Evolutionary conservation across 64 coral and sea anemone species (phyloP), one percentile per base, ranked within the genome.

Genomic region (Stichodactyla helianthus): DNA sequence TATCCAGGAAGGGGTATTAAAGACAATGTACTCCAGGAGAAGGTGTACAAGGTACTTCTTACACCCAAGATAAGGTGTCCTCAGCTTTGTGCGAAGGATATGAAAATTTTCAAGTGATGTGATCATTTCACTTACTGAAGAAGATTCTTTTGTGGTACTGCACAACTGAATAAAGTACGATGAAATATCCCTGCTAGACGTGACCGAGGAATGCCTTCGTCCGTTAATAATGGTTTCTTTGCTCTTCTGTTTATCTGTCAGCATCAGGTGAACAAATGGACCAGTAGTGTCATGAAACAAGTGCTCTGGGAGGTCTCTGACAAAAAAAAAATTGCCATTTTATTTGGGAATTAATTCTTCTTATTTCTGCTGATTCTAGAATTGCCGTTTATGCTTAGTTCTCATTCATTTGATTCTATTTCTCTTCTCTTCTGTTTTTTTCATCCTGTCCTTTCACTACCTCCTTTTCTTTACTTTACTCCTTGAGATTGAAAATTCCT

Each of bases 221-320:
- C 4, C 17, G 25, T 31, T 74, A 4, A 11, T 23, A 27, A 10
- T 26, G 2, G 26, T 13, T 50, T 52, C 52, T 54, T 17, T 81
- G n/a, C 83, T 50, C n/a, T 60, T 84, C 31, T 60, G 54, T 63
- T 84, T 84, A 7, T 84, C 83, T 26, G 52, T 60, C 2, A 84
- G 83, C 44, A 31, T 84, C 18, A 84, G 50, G 56, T 54, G 83
- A 25, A 84, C 56, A 20, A 84, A 84, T 50, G 83, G 83, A 60
- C 83, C 83, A 28, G 54, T 14, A 10, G 55, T 35, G 50, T 84
- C 83, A 20, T 84, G 54, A 25, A 60, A 84, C 55, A 63, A 59
- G 44, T 50, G 83, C 22, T 84, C 55, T 10, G 83, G 27, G 7
- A 84, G 83, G 14, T 84, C 83, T 14, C 83, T 84, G 17, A 84